Percentiles rank a stretch among this genome's conserved stretches.
Conservation (phyloP, 2,113 vertebrate species). For the Isichthys henryi region DNA sequence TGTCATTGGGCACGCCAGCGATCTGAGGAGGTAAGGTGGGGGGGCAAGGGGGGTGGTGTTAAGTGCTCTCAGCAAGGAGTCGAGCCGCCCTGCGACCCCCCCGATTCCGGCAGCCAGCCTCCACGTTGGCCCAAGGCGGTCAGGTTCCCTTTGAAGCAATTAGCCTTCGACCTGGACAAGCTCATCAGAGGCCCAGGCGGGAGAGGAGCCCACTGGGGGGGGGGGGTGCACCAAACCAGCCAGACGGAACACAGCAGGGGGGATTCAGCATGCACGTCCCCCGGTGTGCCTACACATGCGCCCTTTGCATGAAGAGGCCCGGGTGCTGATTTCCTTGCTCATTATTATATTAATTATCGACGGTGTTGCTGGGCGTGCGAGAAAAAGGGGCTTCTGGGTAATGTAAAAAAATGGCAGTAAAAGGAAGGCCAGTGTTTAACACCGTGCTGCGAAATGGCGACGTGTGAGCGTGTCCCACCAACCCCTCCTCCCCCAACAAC, state of each 20-base stretch:
- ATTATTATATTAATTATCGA: neutral
- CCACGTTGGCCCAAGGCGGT: constrained; percentile 55
- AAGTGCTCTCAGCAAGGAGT: constrained; percentile 56
- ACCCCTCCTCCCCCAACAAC: neutral
- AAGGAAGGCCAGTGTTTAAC: neutral
- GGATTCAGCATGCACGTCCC: neutral
- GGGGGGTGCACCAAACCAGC: neutral
- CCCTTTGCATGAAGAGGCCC: neutral
- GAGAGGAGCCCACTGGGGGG: neutral
- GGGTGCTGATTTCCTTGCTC: neutral
- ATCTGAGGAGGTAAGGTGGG: constrained; percentile 38
- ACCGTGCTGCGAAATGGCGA: neutral
- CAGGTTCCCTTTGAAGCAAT: constrained; percentile 84
- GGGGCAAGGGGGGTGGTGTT: constrained; percentile 45
- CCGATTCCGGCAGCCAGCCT: constrained; percentile 21
- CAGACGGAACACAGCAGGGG: neutral
- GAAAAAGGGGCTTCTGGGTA: neutral
- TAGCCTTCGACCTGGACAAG: constrained; percentile 78
- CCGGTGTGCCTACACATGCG: neutral
- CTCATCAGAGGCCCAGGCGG: constrained; percentile 46
- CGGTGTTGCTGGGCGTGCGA: neutral
- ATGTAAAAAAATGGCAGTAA: neutral
- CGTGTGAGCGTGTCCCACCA: neutral
- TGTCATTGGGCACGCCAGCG: constrained; percentile 45
- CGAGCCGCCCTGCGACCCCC: constrained; percentile 42